phyloP scores from a whole-genome alignment of 2,888 invertebrate species.

The Tyria jacobaeae region DNA sequence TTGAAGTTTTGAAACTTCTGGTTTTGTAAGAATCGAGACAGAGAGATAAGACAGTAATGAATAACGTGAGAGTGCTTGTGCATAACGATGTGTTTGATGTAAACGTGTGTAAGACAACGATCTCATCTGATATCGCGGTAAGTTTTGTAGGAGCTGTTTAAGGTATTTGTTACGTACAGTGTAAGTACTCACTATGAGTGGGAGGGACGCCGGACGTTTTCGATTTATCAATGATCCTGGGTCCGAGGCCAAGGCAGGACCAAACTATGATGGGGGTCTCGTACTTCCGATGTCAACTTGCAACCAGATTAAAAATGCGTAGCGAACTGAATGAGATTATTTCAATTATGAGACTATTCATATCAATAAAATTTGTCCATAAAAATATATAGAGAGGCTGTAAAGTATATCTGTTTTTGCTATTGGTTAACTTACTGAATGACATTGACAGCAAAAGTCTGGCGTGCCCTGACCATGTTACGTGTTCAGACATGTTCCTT shows the following conservation, averaged over 20 bases:
- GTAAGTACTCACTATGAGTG: background rate
- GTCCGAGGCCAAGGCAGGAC: background rate
- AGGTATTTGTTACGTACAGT: constrained; percentile 3
- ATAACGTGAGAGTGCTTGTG: constrained; percentile 7
- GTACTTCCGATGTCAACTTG: background rate
- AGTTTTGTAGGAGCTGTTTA: background rate
- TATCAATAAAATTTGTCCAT: too few relatives aligned
- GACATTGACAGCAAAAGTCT: too few relatives aligned
- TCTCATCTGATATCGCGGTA: constrained; percentile 8
- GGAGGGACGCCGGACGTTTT: background rate
- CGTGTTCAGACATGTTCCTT: too few relatives aligned
- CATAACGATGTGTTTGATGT: constrained; percentile 11
- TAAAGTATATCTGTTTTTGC: too few relatives aligned
- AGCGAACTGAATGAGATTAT: too few relatives aligned
- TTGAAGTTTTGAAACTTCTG: background rate
- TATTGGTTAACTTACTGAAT: too few relatives aligned
- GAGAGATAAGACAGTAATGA: constrained; percentile 1
- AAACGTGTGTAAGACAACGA: constrained; percentile 11
- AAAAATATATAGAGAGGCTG: too few relatives aligned
- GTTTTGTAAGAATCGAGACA: background rate
- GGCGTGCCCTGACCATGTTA: too few relatives aligned
- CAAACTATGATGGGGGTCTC: constrained; percentile 8
- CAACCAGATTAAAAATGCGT: too few relatives aligned
- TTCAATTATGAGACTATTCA: too few relatives aligned
- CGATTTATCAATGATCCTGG: constrained; percentile 1